These are phyloP conservation scores for Anastrepha obliqua DNA, from an alignment of 1,140 invertebrate genomes.

Conservation along the genomic window DNA sequence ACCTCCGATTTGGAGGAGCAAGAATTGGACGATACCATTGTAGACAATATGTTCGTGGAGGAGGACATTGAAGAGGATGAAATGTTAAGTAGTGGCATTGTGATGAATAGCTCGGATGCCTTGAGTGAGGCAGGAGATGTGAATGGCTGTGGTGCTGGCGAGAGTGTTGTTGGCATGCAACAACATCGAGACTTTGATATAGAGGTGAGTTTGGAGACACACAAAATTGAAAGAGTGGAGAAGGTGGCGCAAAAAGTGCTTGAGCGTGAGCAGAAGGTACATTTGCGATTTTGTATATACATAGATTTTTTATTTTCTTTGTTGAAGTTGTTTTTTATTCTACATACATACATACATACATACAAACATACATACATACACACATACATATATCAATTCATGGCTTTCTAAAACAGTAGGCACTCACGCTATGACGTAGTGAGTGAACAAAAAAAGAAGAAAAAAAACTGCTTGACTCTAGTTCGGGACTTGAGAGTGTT, in stretches of 20 bases:
- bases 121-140: background rate
- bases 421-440: background rate
- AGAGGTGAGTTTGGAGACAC: constrained; percentile 64
- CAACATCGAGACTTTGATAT: constrained; percentile 67
- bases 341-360: no score
- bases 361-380: background rate
- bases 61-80: constrained; percentile 65
- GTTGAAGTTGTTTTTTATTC: background rate
- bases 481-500: no score
- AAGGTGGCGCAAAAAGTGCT: constrained; percentile 47
- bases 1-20: constrained; percentile 75
- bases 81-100: constrained; percentile 57
- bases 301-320: background rate
- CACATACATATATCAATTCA: no score
- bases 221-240: constrained; percentile 15
- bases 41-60: constrained; percentile 70
- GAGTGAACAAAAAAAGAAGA: no score
- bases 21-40: constrained; percentile 75
- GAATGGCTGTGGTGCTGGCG: constrained; percentile 44
- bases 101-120: constrained; percentile 1
- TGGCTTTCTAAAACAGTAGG: background rate
- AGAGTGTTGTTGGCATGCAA: background rate
- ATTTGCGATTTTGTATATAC: constrained; percentile 41
- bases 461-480: no score
- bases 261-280: constrained; percentile 55